These are phyloP conservation scores for Eupithecia pulchellata DNA, from an alignment of 2,888 invertebrate species.

Conservation along the genomic window DNA sequence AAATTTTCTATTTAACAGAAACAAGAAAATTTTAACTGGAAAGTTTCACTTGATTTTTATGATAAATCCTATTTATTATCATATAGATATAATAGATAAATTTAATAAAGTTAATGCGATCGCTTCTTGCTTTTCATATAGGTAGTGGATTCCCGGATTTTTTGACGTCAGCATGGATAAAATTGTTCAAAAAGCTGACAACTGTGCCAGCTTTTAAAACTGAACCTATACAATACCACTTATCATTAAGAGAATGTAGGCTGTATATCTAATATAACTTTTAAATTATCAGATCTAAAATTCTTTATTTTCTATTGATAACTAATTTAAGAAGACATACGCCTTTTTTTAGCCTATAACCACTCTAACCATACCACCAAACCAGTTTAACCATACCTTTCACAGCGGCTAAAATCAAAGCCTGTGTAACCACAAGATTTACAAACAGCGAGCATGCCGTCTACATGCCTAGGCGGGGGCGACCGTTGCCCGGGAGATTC, in stretches of 20 bases:
- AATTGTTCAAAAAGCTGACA: too few species aligned
- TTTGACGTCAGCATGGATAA: too few species aligned
- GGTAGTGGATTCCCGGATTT: too few species aligned
- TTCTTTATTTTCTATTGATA: too few species aligned
- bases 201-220: too few species aligned
- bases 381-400: conserved; percentile 74
- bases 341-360: too few species aligned
- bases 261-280: background rate
- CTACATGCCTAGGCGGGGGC: conserved; percentile 87
- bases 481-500: conserved; percentile 84
- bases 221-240: too few species aligned
- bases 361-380: too few species aligned
- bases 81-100: background rate
- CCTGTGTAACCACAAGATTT: conserved; percentile 92
- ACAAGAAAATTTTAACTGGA: background rate
- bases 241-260: background rate
- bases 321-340: too few species aligned
- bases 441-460: conserved; percentile 92
- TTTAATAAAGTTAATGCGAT: background rate
- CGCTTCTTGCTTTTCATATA: too few species aligned
- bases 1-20: background rate
- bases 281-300: too few species aligned
- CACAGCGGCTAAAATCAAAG: conserved; percentile 91
- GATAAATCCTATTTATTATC: background rate
- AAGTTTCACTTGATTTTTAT: background rate